A percentile compares a stretch with the other conserved stretches of the same genome.
Evolutionary conservation across 1,140 invertebrate species (phyloP).

Genomic region (Panulirus ornatus): DNA sequence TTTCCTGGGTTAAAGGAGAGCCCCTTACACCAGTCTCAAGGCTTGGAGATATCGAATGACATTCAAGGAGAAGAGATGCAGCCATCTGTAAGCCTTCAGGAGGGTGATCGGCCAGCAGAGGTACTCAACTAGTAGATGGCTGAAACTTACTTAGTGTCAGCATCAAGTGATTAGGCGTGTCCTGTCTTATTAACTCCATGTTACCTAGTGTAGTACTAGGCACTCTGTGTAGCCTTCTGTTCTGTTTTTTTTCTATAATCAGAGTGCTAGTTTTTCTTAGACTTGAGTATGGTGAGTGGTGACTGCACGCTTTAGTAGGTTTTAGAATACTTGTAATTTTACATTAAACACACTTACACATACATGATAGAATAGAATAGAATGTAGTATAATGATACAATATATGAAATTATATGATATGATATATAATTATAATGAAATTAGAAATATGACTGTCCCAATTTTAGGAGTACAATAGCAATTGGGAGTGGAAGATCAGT

Average conservation of each 20-base stretch:
- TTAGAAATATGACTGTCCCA: too few relatives aligned
- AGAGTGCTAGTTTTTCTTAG: constrained; percentile 1
- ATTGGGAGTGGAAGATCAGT: too few relatives aligned
- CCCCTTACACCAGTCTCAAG: neutral
- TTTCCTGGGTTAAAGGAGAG: neutral
- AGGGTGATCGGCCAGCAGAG: constrained; percentile 23
- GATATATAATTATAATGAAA: too few relatives aligned
- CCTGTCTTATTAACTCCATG: constrained; percentile 45
- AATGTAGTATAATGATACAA: too few relatives aligned
- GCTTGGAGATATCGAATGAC: neutral
- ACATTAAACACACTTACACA: neutral
- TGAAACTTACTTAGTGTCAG: constrained; percentile 39
- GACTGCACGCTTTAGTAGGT: neutral
- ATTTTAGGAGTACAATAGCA: too few relatives aligned
- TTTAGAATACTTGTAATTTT: neutral
- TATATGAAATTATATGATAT: too few relatives aligned
- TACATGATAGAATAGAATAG: too few relatives aligned
- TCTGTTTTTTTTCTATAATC: neutral
- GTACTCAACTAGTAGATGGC: constrained; percentile 22
- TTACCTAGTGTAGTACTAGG: constrained; percentile 47
- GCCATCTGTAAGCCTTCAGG: constrained; percentile 9
- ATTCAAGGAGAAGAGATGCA: constrained; percentile 1
- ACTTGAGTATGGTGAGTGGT: too few relatives aligned
- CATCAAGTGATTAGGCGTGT: constrained; percentile 47
- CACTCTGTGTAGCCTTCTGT: constrained; percentile 18